Percentiles rank a stretch among this genome's conserved stretches.
Conservation (phyloP, 1,140 invertebrate genomes). For the Tenebrio molitor region DNA sequence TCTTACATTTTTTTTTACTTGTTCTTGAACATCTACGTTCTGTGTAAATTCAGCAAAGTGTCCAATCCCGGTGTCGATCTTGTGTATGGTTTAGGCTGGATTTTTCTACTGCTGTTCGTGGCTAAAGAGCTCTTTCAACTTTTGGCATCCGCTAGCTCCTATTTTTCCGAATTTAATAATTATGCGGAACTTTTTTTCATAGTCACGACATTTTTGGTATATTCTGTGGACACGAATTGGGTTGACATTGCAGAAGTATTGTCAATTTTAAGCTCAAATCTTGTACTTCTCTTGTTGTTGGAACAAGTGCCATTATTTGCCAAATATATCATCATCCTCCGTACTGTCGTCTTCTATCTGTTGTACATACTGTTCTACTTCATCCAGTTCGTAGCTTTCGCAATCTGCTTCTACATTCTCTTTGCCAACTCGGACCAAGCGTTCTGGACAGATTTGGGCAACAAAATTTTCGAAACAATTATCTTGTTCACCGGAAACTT, state of each 20-base stretch:
- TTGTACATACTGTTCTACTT: constrained; percentile 55
- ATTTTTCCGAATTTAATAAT: constrained; percentile 48
- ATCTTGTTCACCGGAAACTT: constrained; percentile 56
- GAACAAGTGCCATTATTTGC: constrained; percentile 52
- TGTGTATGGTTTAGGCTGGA: constrained; percentile 12
- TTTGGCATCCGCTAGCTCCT: constrained; percentile 23
- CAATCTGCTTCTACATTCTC: constrained; percentile 55
- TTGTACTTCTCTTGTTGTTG: constrained; percentile 48
- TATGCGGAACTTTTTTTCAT: constrained; percentile 48
- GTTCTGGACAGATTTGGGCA: constrained; percentile 10
- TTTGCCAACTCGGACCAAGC: constrained; percentile 24
- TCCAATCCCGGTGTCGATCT: background rate
- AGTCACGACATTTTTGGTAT: constrained; percentile 24
- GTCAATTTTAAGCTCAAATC: constrained; percentile 47
- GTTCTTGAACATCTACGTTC: constrained; percentile 46
- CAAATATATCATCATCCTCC: constrained; percentile 57
- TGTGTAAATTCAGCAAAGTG: constrained; percentile 31
- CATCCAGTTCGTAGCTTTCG: constrained; percentile 55
- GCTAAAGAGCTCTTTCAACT: constrained; percentile 52
- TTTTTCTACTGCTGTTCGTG: constrained; percentile 19
- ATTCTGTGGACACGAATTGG: constrained; percentile 9
- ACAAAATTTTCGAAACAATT: constrained; percentile 52
- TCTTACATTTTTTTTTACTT: constrained; percentile 49
- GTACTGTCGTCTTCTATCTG: constrained; percentile 53
- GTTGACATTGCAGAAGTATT: constrained; percentile 41